Conservation (phyloP, 2,797 vertebrate genomes). For the Chloroceryle inda region DNA sequence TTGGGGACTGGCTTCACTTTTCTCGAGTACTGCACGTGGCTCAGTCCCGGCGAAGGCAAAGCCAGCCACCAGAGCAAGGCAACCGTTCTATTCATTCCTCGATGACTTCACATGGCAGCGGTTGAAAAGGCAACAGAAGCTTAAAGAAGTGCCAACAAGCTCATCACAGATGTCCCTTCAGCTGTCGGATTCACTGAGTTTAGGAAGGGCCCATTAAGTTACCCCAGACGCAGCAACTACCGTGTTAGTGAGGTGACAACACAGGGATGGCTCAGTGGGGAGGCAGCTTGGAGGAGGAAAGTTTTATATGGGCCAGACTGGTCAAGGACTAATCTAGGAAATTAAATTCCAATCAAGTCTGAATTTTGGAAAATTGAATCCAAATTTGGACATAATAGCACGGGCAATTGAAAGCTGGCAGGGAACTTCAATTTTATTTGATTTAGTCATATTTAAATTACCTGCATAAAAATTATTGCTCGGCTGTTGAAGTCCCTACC, state of each 20-base stretch:
- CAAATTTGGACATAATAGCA: background rate
- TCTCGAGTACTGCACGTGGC: background rate
- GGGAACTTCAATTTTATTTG: background rate
- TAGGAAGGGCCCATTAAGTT: background rate
- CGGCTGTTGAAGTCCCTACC: background rate
- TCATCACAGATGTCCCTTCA: background rate
- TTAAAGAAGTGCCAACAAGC: background rate
- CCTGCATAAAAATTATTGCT: background rate
- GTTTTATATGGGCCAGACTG: background rate
- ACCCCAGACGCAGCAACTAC: background rate
- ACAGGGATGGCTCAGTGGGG: too few species aligned
- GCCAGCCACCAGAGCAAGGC: background rate
- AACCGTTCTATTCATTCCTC: background rate
- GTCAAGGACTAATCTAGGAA: background rate
- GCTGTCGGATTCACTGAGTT: background rate
- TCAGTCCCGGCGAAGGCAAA: background rate
- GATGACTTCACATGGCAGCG: accelerated
- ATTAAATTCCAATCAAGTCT: background rate
- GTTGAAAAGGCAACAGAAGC: background rate
- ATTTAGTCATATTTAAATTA: background rate
- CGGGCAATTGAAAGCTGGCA: background rate
- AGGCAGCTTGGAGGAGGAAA: background rate
- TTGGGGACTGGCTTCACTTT: background rate
- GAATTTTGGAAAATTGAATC: background rate
- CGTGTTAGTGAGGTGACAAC: background rate